phyloP scores from a whole-genome alignment of 2,113 vertebrate genomes.

The Urocitellus parryii region DNA sequence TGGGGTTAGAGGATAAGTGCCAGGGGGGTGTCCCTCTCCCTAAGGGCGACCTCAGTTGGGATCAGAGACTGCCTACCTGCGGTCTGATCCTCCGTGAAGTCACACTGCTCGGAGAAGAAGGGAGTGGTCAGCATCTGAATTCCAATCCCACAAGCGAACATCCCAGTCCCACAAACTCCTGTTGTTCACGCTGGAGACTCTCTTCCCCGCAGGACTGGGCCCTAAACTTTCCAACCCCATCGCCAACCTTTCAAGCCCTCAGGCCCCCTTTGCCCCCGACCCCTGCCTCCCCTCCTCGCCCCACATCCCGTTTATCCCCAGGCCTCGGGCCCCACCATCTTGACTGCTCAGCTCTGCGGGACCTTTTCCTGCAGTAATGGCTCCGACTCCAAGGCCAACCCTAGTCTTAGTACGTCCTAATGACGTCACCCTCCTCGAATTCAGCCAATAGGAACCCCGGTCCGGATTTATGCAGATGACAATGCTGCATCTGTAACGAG shows the following conservation, averaged over 20 bases:
- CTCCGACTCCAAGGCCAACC: constrained; percentile 45
- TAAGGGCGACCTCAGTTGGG: background rate
- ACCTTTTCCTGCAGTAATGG: constrained; percentile 68
- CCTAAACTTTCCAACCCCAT: background rate
- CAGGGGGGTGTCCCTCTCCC: background rate
- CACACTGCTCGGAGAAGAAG: constrained; percentile 91
- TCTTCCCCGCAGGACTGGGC: background rate
- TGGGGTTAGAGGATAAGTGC: background rate
- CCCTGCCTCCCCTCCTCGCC: background rate
- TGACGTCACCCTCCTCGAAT: constrained; percentile 72
- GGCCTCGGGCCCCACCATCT: constrained; percentile 64
- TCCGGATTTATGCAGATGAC: background rate
- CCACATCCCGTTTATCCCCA: background rate
- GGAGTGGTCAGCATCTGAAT: constrained; percentile 49
- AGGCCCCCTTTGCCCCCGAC: background rate
- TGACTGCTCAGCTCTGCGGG: background rate
- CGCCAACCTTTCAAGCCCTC: background rate
- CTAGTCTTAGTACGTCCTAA: constrained; percentile 31
- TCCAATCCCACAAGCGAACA: background rate
- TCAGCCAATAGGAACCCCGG: constrained; percentile 52
- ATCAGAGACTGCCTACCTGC: constrained; percentile 88
- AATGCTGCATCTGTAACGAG: background rate
- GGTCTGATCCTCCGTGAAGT: constrained; percentile 96
- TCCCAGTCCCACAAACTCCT: constrained; percentile 48
- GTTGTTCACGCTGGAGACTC: background rate